Evolutionary conservation across 1,140 invertebrate species (phyloP), one percentile per base, ranked within the genome.

Genomic region (Forficula auricularia): DNA sequence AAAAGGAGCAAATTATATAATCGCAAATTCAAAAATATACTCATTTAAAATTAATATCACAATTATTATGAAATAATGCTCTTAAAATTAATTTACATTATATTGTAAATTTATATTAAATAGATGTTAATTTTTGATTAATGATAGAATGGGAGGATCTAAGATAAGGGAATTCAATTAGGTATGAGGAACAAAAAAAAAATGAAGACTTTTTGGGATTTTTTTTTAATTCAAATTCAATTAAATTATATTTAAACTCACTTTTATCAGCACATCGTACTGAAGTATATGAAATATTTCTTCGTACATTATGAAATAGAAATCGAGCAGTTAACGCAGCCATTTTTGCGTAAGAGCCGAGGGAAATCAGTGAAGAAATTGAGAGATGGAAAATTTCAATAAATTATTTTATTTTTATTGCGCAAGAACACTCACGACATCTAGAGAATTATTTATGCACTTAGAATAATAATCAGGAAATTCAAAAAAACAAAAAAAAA

Each of bases 291-390:
- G 60, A 48, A 32, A 68, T 55, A 55, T 64, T 60, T 46, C 66
- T 62, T 54, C 67, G 62, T 48, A 60, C 58, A 48, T 61, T 60
- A 49, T 59, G 59, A 48, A 67, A 53, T 30, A 65, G 52, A 49
- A 63, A 56, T 54, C 67, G 61, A 52, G 64, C 57, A 57, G 64
- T 67, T 44, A 72, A 57, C 44, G 67, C 66, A 60, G 71, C 70
- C 71, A 73, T 73, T 65, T 65, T 66, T 40, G 33, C 33, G 22
- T 33, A 36, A 20, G 2, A n/a, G n/a, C n/a, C n/a, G n/a, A n/a
- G n/a, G n/a, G n/a, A n/a, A n/a, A n/a, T n/a, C n/a, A n/a, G n/a
- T n/a, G n/a, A n/a, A n/a, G n/a, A n/a, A n/a, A n/a, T n/a, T n/a
- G n/a, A n/a, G n/a, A n/a, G n/a, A n/a, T n/a, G n/a, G n/a, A n/a